Conservation (phyloP, 2,888 invertebrate genomes). For the Villa cingulata region DNA sequence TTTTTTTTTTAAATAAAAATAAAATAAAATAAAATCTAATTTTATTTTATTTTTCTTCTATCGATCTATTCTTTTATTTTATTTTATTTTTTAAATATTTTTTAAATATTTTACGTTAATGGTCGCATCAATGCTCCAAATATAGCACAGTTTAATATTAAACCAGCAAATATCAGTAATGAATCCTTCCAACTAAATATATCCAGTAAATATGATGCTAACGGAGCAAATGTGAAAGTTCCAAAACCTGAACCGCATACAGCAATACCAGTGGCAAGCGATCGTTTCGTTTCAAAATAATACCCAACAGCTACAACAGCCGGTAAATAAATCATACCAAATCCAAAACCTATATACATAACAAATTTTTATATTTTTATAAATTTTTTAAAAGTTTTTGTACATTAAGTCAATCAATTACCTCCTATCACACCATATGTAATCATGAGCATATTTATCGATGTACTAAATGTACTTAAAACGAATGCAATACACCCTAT, state of each 20-base stretch:
- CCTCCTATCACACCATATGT: conserved; percentile 80
- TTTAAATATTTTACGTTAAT: conserved; percentile 19
- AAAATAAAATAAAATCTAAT: not conserved
- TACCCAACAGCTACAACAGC: conserved; percentile 95
- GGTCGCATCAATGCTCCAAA: conserved; percentile 50
- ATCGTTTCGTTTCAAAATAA: conserved; percentile 91
- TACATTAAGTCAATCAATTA: too few relatives aligned
- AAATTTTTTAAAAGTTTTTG: too few relatives aligned
- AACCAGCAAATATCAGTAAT: conserved; percentile 79
- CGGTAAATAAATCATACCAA: conserved; percentile 87
- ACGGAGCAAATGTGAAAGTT: conserved; percentile 88
- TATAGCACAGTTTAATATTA: conserved; percentile 82
- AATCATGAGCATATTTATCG: conserved; percentile 79
- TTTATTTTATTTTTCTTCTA: too few relatives aligned
- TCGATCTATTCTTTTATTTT: too few relatives aligned
- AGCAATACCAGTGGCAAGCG: conserved; percentile 85
- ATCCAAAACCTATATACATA: conserved; percentile 58
- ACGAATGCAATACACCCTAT: conserved; percentile 75
- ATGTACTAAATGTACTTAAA: conserved; percentile 73
- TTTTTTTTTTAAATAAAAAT: too few relatives aligned
- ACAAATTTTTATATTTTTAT: too few relatives aligned
- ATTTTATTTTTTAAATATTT: not conserved
- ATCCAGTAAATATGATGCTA: conserved; percentile 65
- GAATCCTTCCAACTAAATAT: conserved; percentile 80
- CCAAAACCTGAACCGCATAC: conserved; percentile 94